Percentiles rank a stretch among this genome's conserved stretches.
Evolutionary conservation across 2,113 vertebrate species (phyloP).

Genomic region (Perccottus glenii): DNA sequence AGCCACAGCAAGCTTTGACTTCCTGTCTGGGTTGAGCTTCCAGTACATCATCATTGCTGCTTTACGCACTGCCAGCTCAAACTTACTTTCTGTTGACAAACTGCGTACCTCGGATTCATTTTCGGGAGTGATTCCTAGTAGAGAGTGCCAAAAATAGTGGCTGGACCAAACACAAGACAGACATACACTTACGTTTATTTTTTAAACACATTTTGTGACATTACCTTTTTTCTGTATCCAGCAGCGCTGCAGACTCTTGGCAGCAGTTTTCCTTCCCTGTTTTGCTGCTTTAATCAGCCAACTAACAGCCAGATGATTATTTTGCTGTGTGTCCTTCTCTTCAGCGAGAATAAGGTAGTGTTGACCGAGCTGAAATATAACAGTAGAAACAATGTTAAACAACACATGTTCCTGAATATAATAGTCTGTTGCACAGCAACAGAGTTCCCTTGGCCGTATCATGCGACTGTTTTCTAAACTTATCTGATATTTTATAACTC

Average conservation of each 20-base stretch:
- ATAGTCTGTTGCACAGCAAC: neutral
- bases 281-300: slow-evolving; percentile 92
- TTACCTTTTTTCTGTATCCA: slow-evolving; percentile 89
- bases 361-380: slow-evolving; percentile 84
- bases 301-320: slow-evolving; percentile 83
- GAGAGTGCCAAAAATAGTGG: neutral
- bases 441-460: slow-evolving; percentile 41
- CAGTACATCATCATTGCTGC: slow-evolving; percentile 96
- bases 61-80: slow-evolving; percentile 92
- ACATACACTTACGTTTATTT: neutral
- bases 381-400: neutral
- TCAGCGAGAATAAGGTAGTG: slow-evolving; percentile 86
- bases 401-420: neutral
- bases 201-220: neutral
- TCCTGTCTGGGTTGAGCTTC: slow-evolving; percentile 94
- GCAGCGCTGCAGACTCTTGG: slow-evolving; percentile 84
- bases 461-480: slow-evolving; percentile 68
- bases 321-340: slow-evolving; percentile 82
- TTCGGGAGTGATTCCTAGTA: slow-evolving; percentile 88
- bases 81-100: slow-evolving; percentile 87
- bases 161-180: neutral
- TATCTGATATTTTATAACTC: slow-evolving; percentile 50
- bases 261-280: slow-evolving; percentile 89
- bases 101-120: slow-evolving; percentile 87
- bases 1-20: slow-evolving; percentile 86